Base-by-base conservation (phyloP, 2,113 vertebrate species). In the Pygoscelis adeliae region DNA sequence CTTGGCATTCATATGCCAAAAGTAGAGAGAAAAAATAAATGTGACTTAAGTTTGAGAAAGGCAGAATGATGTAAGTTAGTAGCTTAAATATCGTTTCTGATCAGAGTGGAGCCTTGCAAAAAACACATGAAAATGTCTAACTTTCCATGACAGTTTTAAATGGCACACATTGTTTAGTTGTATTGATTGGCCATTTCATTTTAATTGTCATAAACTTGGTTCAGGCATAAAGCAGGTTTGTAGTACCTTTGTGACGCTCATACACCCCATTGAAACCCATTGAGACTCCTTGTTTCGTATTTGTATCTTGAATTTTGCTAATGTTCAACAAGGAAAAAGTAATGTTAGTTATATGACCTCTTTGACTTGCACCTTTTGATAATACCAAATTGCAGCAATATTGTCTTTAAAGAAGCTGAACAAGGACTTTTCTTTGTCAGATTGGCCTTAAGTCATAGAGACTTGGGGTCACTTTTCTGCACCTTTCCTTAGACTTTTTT, bases 201-300 rank as follows among this genome's bases (percentile, higher is more conserved):
- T 73, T 38, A 17, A 61, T 61, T 78, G 72, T 72, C 19, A 25
- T 78, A 70, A 93, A 63, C 27, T 38, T 76, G 3, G 5, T 49
- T 74, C 30, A 30, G 52, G 7, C 20, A 17, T 50, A 40, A 85
- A 52, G 4, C 5, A 38, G 13, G 7, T 38, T 73, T 71, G 17
- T n/a, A 25, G 6, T 46, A 27, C 18, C 59, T 82, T 89, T 66
- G 27, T 32, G 40, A 8, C 34, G 25, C 20, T 47, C 4, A 56
- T 38, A 34, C 1, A 8, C 3, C 23, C 1, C 2, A 22, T 9
- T 38, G n/a, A 59, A 32, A 29, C 9, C 1, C 2, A 22, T 9
- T 38, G n/a, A 59, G 38, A 29, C 9, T 65, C 11, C 12, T 29
- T 73, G 7, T 38, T 83, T 70, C 8, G 0, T 44, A 47, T 50